Conservation (phyloP, 2,113 vertebrate species). For the Apteryx mantelli region DNA sequence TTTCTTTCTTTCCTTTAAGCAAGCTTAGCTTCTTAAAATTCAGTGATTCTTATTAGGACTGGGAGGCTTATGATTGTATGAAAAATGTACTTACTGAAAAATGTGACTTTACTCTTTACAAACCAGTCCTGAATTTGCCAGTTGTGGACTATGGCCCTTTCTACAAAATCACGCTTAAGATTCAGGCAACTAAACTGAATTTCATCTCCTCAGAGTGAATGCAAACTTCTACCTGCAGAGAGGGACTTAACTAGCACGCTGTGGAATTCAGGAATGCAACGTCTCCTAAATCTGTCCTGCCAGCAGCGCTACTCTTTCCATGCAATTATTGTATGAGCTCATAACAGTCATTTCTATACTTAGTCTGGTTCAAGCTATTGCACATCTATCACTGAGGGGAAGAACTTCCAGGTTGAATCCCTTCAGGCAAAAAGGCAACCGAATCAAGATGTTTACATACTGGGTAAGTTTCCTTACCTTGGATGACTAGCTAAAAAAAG, state of each 20-base stretch:
- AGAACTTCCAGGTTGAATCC: neutral
- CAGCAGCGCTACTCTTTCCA: neutral
- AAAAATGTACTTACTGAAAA: neutral
- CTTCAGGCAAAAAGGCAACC: constrained; percentile 14
- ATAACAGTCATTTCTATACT: constrained; percentile 7
- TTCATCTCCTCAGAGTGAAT: neutral
- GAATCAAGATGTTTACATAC: neutral
- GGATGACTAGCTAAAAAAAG: neutral
- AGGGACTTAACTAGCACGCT: neutral
- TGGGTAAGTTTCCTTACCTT: neutral
- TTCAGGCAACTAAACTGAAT: constrained; percentile 28
- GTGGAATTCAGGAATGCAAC: neutral
- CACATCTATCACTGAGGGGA: neutral
- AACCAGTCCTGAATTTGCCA: neutral
- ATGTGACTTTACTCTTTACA: neutral
- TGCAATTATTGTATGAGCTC: neutral
- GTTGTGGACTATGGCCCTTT: neutral
- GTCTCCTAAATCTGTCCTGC: neutral
- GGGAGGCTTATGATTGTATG: neutral
- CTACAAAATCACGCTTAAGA: neutral
- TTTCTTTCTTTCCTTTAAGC: neutral
- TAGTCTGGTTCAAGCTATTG: neutral
- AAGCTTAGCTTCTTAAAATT: neutral
- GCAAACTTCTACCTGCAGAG: neutral
- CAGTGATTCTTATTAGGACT: neutral